A percentile compares a stretch with the other conserved stretches of the same genome.
Evolutionary conservation across 2,797 vertebrate species (phyloP).

Genomic region (Danio jaintianensis): DNA sequence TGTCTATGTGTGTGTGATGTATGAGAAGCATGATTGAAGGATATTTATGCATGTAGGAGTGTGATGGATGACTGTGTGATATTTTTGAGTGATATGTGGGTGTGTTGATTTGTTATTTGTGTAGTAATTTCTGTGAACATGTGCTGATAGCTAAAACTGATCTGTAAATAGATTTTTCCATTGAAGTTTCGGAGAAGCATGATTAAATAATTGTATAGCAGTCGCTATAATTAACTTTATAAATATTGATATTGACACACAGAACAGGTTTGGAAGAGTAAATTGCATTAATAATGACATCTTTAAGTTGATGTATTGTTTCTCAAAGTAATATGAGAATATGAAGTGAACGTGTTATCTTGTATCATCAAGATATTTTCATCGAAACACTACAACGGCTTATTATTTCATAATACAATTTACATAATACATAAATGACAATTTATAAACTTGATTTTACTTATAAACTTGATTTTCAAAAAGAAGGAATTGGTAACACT

Average conservation of each 20-base stretch:
- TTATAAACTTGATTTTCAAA: too few relatives aligned
- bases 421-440: too few relatives aligned
- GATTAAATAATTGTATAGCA: background rate
- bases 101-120: conserved; percentile 3
- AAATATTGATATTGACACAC: background rate
- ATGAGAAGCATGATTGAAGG: conserved; percentile 15
- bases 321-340: too few relatives aligned
- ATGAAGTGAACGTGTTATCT: too few relatives aligned
- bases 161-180: conserved; percentile 15
- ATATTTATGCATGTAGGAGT: conserved; percentile 22
- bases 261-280: background rate
- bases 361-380: background rate
- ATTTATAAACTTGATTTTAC: too few relatives aligned
- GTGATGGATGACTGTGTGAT: conserved; percentile 37
- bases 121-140: background rate
- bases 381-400: background rate
- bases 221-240: background rate
- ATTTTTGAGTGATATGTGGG: conserved; percentile 10
- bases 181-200: background rate
- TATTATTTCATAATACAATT: background rate
- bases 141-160: conserved; percentile 1
- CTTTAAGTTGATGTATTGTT: too few relatives aligned
- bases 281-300: too few relatives aligned
- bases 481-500: too few relatives aligned
- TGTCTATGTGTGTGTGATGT: conserved; percentile 27